These are phyloP conservation scores for Torymus texanus DNA, from an alignment of 2,888 invertebrate genomes.

Conservation along the genomic window DNA sequence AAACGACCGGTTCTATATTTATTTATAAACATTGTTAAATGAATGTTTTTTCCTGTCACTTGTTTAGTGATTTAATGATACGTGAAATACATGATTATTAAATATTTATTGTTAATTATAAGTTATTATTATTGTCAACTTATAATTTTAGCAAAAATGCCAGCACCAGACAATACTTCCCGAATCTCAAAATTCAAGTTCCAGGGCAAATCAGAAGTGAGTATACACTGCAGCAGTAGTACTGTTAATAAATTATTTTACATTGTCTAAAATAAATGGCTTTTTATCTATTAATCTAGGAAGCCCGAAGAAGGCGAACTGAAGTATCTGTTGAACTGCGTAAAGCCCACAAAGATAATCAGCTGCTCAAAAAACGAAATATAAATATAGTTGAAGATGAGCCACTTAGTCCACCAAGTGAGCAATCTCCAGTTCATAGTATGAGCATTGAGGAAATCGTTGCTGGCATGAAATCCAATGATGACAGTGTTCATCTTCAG, in stretches of 20 bases:
- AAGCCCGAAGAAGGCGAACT: conserved; percentile 90
- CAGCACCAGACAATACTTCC: conserved; percentile 77
- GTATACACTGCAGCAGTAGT: conserved; percentile 59
- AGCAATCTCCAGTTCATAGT: conserved; percentile 70
- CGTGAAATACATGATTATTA: no score
- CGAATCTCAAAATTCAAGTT: conserved; percentile 87
- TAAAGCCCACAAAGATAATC: conserved; percentile 95
- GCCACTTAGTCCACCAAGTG: conserved; percentile 74
- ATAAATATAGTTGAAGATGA: conserved; percentile 79
- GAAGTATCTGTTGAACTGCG: conserved; percentile 94
- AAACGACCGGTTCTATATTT: no score
- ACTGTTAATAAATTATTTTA: background rate
- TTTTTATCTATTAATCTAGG: conserved; percentile 76
- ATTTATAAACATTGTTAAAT: no score
- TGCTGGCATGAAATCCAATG: conserved; percentile 81
- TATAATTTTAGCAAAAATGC: conserved; percentile 75
- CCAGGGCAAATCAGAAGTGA: conserved; percentile 86
- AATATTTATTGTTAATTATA: no score
- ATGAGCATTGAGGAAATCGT: conserved; percentile 85
- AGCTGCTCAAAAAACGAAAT: conserved; percentile 92
- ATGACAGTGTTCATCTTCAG: conserved; percentile 80
- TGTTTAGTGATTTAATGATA: no score
- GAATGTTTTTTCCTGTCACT: no score
- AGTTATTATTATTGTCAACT: no score
- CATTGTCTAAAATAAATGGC: background rate